phyloP scores from a whole-genome alignment of 2,113 vertebrate species.

The Leucopternis melanops region DNA sequence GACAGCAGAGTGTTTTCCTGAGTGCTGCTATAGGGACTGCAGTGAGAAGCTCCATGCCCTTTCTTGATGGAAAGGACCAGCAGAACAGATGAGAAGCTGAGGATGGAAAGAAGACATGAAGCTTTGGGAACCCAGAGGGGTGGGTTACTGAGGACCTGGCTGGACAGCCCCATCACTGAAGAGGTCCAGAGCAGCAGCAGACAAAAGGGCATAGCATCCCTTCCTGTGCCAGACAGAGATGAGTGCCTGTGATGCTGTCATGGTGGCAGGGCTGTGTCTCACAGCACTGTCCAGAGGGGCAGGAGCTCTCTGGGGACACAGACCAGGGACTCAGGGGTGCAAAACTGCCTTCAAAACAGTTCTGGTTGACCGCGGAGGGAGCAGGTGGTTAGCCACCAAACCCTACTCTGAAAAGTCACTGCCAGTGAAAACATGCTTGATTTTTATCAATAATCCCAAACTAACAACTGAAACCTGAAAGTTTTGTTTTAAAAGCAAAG shows the following conservation, averaged over 20 bases:
- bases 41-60: neutral
- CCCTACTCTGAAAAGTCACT: neutral
- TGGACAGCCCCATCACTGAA: neutral
- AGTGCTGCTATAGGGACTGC: no score
- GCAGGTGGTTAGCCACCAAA: slow-evolving; percentile 3
- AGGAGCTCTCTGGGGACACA: neutral
- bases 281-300: neutral
- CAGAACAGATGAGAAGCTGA: neutral
- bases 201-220: neutral
- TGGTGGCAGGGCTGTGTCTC: neutral
- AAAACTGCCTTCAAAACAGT: neutral
- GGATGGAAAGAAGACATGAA: neutral
- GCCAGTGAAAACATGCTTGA: neutral
- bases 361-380: neutral
- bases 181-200: neutral
- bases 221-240: neutral
- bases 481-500: neutral
- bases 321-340: neutral
- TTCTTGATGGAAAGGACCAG: neutral
- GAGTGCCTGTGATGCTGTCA: neutral
- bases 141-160: neutral
- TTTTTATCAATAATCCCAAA: slow-evolving; percentile 17
- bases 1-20: neutral
- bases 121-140: neutral
- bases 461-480: neutral